Conservation (phyloP, 2,113 vertebrate species). For the Anthoscopus minutus region DNA sequence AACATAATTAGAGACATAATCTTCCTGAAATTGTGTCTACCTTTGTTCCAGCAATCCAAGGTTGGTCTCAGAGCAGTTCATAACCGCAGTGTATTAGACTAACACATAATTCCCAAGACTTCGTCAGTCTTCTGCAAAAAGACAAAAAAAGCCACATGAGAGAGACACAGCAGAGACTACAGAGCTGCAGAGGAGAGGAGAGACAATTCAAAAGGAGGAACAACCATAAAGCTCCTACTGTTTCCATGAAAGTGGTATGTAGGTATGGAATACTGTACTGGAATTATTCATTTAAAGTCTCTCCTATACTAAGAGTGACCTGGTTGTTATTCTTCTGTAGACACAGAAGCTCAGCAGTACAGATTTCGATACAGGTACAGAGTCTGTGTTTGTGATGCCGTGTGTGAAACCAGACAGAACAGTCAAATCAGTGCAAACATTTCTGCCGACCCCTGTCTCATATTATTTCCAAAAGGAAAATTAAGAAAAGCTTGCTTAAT, state of each 20-base stretch:
- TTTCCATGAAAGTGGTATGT: background rate
- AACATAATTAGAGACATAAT: background rate
- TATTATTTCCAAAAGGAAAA: background rate
- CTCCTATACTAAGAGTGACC: background rate
- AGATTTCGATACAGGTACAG: background rate
- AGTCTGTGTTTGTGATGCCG: background rate
- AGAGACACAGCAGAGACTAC: background rate
- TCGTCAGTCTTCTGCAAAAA: background rate
- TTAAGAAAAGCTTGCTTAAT: background rate
- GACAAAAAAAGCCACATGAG: background rate
- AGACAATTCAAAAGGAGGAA: background rate
- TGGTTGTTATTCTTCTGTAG: background rate
- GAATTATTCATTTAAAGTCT: background rate
- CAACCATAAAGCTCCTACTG: background rate
- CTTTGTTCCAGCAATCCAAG: background rate
- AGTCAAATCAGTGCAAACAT: background rate
- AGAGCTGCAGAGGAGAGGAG: background rate
- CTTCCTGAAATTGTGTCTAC: background rate
- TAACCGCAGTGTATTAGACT: background rate
- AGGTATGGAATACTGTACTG: background rate
- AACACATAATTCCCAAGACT: background rate
- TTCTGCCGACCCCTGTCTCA: background rate
- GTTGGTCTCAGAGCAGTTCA: background rate
- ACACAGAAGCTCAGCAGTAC: background rate
- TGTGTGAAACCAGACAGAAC: background rate